Evolutionary conservation across 2,113 vertebrate genomes (phyloP), one percentile per base, ranked within the genome.

Genomic region (Paracanthobrama guichenoti): DNA sequence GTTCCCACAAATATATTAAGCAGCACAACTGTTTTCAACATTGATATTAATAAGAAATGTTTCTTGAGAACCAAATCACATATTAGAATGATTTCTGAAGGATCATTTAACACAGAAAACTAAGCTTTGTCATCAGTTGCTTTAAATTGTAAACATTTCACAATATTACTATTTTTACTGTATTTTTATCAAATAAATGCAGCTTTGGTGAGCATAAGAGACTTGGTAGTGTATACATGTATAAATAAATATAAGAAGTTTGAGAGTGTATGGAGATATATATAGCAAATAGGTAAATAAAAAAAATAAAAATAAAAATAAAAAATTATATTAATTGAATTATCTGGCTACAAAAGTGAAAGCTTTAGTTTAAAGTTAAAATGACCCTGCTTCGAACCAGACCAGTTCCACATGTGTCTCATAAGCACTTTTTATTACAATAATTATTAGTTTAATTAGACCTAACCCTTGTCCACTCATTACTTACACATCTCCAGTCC

Each of bases 401-500:
- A 22, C 44, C 28, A 28, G 3, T 67, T 67, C 44, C 16, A 55
- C n/a, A 69, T 26, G 75, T 28, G 24, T 82, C 83, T 73, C 64
- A 73, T 72, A 78, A 39, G 39, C 39, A 86, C 14, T 18, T 48
- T 67, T 28, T 44, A 64, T 39, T 80, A n/a, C 59, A 75, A 22
- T 26, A 75, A 71, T 79, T 60, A 82, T 86, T 84, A 81, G 39
- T 76, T 84, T 48, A 85, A 86, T 87, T 89, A 78, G 35, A 77
- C 28, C 69, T 81, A 62, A 84, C 62, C 42, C 64, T 74, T 86
- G 86, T 84, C 86, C 77, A 81, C 80, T 81, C 64, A 81, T 78
- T 84, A 89, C 81, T 73, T 35, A 46, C 50, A 86, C 77, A 82
- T 83, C 50, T 81, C 64, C 39, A 39, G 39, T 39, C 39, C 28